Evolutionary conservation across 2,888 invertebrate genomes (phyloP).

Genomic region (Auanema freiburgensis): DNA sequence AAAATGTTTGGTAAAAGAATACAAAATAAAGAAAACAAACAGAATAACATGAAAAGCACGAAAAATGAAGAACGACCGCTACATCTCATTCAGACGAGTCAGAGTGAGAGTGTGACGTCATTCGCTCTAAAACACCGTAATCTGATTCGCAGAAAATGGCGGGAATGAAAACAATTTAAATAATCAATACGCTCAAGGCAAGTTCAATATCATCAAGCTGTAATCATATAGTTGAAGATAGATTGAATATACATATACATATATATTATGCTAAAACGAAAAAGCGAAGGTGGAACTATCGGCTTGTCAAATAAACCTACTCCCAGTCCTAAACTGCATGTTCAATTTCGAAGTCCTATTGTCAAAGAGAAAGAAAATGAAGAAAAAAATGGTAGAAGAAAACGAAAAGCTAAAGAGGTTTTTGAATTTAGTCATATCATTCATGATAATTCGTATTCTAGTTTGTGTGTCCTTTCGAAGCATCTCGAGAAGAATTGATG

Average conservation of each 20-base stretch:
- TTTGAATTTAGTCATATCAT: not conserved
- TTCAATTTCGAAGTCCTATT: constrained; percentile 29
- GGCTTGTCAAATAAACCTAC: constrained; percentile 5
- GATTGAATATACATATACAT: not conserved
- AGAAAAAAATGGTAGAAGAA: constrained; percentile 18
- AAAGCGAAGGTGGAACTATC: constrained; percentile 2
- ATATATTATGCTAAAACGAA: constrained; percentile 14
- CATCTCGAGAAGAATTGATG: constrained; percentile 23
- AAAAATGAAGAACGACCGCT: not conserved
- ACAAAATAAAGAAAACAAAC: constrained; percentile 11
- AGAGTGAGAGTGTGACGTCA: not conserved
- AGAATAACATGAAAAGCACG: constrained; percentile 4
- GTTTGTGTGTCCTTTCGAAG: constrained; percentile 3
- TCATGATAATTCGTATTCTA: constrained; percentile 1
- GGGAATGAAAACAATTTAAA: not conserved
- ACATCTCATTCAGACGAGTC: not conserved
- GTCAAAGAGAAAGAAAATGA: constrained; percentile 15
- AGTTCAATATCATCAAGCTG: too few species aligned
- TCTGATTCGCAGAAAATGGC: not conserved
- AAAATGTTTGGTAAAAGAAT: constrained; percentile 6
- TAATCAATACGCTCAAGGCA: not conserved
- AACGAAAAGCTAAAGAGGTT: constrained; percentile 14
- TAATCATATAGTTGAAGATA: too few species aligned
- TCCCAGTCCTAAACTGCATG: constrained; percentile 1
- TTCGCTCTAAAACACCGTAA: constrained; percentile 1